Evolutionary conservation across 2,113 vertebrate genomes (phyloP).

Genomic region (Eulemur macaco): DNA sequence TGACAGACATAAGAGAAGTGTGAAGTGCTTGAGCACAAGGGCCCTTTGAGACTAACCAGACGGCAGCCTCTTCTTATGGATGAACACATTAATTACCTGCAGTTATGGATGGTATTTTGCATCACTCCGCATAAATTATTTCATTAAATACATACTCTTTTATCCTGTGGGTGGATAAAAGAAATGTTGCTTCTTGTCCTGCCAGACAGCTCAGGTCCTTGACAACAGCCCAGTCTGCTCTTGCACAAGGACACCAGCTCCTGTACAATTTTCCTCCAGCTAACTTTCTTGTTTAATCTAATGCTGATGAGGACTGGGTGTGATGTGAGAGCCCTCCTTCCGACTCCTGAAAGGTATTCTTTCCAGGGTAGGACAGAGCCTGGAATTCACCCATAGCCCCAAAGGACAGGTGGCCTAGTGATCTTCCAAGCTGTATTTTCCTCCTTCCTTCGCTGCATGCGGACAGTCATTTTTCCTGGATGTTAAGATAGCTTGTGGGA

Average conservation of each 20-base stretch:
- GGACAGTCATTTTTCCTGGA: not conserved
- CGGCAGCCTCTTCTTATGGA: accelerated
- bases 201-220: not conserved
- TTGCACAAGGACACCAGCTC: accelerated
- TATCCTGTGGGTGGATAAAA: not conserved
- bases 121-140: not conserved
- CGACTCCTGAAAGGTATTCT: not conserved
- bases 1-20: accelerated
- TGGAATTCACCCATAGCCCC: not conserved
- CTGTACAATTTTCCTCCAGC: not conserved
- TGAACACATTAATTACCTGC: not conserved
- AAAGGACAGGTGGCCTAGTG: not conserved
- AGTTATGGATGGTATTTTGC: not conserved
- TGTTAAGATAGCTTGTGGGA: not conserved
- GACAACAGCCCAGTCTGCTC: not conserved
- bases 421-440: too few relatives aligned
- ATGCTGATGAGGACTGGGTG: not conserved
- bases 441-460: accelerated
- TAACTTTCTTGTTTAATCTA: not conserved
- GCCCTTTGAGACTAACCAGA: not conserved
- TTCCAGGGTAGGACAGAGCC: not conserved
- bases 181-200: not conserved
- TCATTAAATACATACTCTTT: too few relatives aligned
- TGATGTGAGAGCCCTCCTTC: not conserved
- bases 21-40: accelerated